phyloP scores from a whole-genome alignment of 2,888 invertebrate genomes.

The Apotomis capreana region DNA sequence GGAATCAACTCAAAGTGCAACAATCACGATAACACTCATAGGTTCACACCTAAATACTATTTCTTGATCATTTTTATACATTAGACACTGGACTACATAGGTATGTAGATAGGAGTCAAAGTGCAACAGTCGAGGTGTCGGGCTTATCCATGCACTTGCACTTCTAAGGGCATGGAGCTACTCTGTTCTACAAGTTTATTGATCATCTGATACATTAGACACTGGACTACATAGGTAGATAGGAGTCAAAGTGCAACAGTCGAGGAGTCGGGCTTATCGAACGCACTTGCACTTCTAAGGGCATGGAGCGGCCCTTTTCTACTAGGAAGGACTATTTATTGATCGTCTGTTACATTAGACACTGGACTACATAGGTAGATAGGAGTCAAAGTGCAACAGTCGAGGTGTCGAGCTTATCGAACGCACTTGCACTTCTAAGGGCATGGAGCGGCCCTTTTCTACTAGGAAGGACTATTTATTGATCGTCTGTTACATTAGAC shows the following conservation, averaged over 20 bases:
- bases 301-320: neutral
- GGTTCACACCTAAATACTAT: neutral
- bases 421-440: slow-evolving; percentile 15
- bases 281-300: slow-evolving; percentile 29
- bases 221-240: neutral
- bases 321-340: neutral
- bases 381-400: slow-evolving; percentile 6
- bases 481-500: neutral
- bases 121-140: slow-evolving; percentile 18
- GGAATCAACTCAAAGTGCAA: too few species aligned
- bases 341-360: neutral
- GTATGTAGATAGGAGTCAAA: slow-evolving; percentile 1
- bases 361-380: neutral
- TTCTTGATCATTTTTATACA: neutral
- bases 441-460: neutral
- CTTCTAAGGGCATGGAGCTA: slow-evolving; percentile 2
- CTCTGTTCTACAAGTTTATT: too few species aligned
- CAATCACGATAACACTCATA: too few species aligned
- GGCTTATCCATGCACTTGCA: slow-evolving; percentile 24
- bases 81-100: neutral
- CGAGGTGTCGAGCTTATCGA: slow-evolving; percentile 28
- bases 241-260: slow-evolving; percentile 20
- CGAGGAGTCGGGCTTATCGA: slow-evolving; percentile 32
- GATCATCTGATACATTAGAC: neutral
- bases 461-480: neutral